Conservation (phyloP, 2,113 vertebrate species). For the Halcyon senegalensis region DNA sequence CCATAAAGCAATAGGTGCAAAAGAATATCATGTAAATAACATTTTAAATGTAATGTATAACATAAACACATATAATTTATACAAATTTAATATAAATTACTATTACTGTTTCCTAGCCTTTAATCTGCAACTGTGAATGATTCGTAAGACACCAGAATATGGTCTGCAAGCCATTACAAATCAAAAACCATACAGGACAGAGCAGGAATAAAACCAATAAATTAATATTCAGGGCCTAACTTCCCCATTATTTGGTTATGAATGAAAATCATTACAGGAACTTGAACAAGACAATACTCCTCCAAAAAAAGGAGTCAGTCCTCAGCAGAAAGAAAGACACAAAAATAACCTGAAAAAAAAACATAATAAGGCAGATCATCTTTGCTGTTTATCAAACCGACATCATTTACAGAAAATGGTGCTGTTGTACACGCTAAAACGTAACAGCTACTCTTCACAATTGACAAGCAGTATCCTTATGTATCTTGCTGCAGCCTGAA, state of each 20-base stretch:
- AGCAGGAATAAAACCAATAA: neutral
- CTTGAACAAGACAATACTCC: neutral
- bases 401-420: neutral
- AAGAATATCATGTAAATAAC: neutral
- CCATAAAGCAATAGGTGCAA: neutral
- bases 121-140: neutral
- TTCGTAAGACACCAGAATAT: neutral
- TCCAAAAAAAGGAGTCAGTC: neutral
- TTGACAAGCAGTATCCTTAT: neutral
- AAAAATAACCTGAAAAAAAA: neutral
- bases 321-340: neutral
- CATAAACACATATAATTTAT: neutral
- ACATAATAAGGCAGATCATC: neutral
- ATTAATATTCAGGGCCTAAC: neutral
- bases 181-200: neutral
- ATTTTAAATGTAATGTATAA: neutral
- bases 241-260: neutral
- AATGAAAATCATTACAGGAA: constrained; percentile 6
- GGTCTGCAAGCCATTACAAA: neutral
- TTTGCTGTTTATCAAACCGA: neutral
- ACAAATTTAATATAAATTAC: neutral
- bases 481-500: neutral
- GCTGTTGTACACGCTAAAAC: neutral
- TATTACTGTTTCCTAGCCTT: neutral
- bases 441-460: neutral